Percentiles rank a stretch among this genome's conserved stretches.
These are phyloP conservation scores for Limosa lapponica DNA, from an alignment of 2,797 vertebrate species.

Conservation along the genomic window DNA sequence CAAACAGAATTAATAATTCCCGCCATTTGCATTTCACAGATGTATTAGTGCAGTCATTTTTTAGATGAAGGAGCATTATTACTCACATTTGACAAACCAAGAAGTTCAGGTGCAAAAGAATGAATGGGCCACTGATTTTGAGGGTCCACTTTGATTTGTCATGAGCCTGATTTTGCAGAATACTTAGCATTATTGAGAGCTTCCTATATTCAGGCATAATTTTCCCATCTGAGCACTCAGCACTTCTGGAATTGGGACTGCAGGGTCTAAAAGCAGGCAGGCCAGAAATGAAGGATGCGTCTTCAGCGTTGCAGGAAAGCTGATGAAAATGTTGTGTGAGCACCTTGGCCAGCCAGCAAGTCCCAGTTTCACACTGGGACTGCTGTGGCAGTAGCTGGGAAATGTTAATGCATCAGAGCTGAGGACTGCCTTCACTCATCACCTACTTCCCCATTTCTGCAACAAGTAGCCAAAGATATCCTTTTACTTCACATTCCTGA, in stretches of 20 bases:
- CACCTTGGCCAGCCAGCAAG: not conserved
- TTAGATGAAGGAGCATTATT: constrained; percentile 39
- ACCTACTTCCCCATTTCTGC: not conserved
- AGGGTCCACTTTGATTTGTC: constrained; percentile 52
- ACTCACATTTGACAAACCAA: constrained; percentile 53
- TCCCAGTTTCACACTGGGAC: not conserved
- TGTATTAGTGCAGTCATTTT: constrained; percentile 10
- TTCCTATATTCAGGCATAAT: constrained; percentile 51
- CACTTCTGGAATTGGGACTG: not conserved
- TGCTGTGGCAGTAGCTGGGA: not conserved
- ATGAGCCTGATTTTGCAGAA: constrained; percentile 54
- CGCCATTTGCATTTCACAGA: constrained; percentile 60
- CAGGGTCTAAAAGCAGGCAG: not conserved
- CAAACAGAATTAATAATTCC: constrained; percentile 23
- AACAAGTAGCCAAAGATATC: not conserved
- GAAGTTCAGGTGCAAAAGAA: constrained; percentile 63
- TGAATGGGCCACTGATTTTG: constrained; percentile 69
- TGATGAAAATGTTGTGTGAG: not conserved
- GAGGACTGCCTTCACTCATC: not conserved
- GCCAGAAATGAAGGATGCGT: not conserved
- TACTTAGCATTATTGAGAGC: constrained; percentile 33
- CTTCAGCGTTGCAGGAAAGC: not conserved
- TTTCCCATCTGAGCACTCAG: constrained; percentile 40
- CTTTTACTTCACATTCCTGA: not conserved
- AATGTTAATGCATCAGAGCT: not conserved